Base-by-base conservation (phyloP, 2,888 invertebrate genomes). In the Heteromurus nitidus region DNA sequence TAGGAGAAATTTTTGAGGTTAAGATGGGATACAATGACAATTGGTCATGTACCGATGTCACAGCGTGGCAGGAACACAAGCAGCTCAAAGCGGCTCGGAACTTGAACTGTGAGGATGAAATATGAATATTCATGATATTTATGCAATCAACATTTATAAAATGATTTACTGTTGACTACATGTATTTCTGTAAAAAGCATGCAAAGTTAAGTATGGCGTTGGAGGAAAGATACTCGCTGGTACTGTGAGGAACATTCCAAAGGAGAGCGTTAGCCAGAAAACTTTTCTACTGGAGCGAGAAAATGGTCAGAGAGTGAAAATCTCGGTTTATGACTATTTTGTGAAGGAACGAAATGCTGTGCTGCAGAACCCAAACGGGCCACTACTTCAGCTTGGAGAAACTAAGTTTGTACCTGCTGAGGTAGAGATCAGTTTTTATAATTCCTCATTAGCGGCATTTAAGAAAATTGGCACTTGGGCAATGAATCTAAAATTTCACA, bases 391-490 rank as follows among this genome's bases (percentile, higher is more conserved):
- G 28, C 26, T 65, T 22, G 20, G 65, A 20, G 28, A 22, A 13
- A 44, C 22, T 7, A n/a, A 26, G 2, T 36, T 42, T n/a, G 79
- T 82, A 28, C 82, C 82, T 18, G 82, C 82, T 0, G 82, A 82
- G 79, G 82, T 82, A 55, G 18, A 42, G 13, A 18, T 18, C 18
- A 55, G 55, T 55, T 55, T 22, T 20, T 62, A n/a, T 24, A 28
- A 20, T 18, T 3, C 36, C 28, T 47, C 16, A 20, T 31, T 3
- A 36, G 31, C n/a, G n/a, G n/a, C n/a, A 36, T 36, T 50, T 50
- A n/a, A 13, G 5, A 50, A 47, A 42, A 26, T 50, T 60, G 18
- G n/a, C 13, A 7, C n/a, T 50, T n/a, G 50, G 50, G 13, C 31
- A 62, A 28, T 30, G 11, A 62, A 18, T 58, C n/a, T n/a, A 30